phyloP scores from a whole-genome alignment of 2,113 vertebrate genomes.

The Cavia porcellus region DNA sequence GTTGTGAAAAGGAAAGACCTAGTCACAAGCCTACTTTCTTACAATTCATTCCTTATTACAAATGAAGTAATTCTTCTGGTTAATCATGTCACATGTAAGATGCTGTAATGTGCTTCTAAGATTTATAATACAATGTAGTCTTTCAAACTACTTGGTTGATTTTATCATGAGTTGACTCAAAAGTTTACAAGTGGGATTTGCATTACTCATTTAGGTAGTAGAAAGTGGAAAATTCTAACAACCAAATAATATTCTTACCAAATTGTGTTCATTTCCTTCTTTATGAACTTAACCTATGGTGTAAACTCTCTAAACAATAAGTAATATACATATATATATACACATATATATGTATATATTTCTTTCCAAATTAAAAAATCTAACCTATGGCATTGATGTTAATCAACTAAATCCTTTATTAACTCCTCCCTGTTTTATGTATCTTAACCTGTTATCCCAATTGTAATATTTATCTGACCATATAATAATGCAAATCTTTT shows the following conservation, averaged over 20 bases:
- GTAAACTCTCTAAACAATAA: slow-evolving; percentile 33
- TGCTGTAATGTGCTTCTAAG: slow-evolving; percentile 57
- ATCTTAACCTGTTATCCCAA: background rate
- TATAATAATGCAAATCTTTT: slow-evolving; percentile 27
- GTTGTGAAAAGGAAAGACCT: slow-evolving; percentile 57
- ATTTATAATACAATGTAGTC: slow-evolving; percentile 42
- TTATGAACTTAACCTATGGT: background rate
- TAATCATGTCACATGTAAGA: slow-evolving; percentile 51
- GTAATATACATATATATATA: background rate
- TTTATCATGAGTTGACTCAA: slow-evolving; percentile 59
- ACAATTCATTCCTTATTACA: slow-evolving; percentile 65
- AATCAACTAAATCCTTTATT: background rate
- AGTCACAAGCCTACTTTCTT: slow-evolving; percentile 38
- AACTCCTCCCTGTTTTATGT: background rate
- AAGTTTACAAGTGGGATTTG: slow-evolving; percentile 49
- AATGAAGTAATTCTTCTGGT: slow-evolving; percentile 68
- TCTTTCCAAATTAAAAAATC: slow-evolving; percentile 8
- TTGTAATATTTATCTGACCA: slow-evolving; percentile 21
- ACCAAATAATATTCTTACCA: slow-evolving; percentile 54
- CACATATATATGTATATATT: background rate
- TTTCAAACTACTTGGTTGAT: slow-evolving; percentile 62
- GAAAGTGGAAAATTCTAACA: slow-evolving; percentile 58
- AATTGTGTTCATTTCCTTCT: slow-evolving; percentile 53
- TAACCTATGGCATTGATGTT: slow-evolving; percentile 36
- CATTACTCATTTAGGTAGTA: slow-evolving; percentile 13